Conservation (phyloP, 2,113 vertebrate species). For the Dipodomys merriami region DNA sequence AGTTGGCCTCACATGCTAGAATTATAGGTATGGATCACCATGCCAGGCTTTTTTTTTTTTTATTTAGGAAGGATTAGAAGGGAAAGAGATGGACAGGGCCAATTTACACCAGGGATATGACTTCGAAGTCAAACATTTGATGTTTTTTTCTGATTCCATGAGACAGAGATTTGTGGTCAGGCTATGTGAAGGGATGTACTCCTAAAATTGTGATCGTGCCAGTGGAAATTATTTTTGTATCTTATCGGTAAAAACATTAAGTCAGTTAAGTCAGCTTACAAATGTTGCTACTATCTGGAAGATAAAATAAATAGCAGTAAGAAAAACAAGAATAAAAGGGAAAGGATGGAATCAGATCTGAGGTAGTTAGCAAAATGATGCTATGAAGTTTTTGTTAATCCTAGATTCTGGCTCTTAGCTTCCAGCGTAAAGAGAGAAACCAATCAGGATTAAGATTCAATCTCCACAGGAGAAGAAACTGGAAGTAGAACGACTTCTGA, state of each 20-base stretch:
- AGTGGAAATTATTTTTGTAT: neutral
- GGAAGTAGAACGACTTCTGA: neutral
- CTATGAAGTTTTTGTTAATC: neutral
- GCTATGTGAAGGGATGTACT: neutral
- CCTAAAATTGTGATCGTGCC: neutral
- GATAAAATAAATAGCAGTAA: neutral
- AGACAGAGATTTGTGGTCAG: neutral
- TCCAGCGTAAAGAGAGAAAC: slow-evolving; percentile 11
- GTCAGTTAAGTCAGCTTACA: neutral
- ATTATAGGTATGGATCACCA: too few relatives aligned
- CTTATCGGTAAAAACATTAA: neutral
- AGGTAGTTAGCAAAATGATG: neutral
- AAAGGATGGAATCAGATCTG: neutral
- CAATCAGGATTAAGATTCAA: neutral
- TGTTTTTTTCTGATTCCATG: neutral
- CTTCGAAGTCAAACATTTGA: neutral
- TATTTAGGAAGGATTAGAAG: neutral
- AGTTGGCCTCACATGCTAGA: neutral
- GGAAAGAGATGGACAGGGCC: neutral
- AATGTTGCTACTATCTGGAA: neutral
- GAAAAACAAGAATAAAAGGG: neutral
- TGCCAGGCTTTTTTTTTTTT: neutral
- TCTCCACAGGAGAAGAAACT: neutral
- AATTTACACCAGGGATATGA: neutral
- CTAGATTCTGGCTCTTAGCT: neutral